Percentiles rank a stretch among this genome's conserved stretches.
Conservation (phyloP, 2,888 invertebrate species). For the Clanis bilineata region DNA sequence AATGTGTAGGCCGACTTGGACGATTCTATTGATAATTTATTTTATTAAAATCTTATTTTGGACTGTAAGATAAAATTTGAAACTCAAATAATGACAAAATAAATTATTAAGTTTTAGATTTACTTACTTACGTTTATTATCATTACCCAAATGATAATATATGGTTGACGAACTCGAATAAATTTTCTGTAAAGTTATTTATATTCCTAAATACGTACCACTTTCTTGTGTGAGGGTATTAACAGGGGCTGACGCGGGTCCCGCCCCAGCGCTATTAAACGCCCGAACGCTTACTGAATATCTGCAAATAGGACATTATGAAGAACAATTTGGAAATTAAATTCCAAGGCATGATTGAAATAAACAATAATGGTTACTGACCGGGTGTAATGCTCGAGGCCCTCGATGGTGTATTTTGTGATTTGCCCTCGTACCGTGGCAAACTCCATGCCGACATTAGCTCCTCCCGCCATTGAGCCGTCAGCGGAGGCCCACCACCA, state of each 20-base stretch:
- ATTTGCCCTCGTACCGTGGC: constrained; percentile 88
- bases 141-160: background rate
- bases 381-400: constrained; percentile 90
- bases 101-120: too few relatives aligned
- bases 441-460: constrained; percentile 76
- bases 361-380: constrained; percentile 30
- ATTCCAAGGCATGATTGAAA: background rate
- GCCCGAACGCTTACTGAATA: constrained; percentile 94
- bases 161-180: background rate
- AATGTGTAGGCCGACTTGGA: too few relatives aligned
- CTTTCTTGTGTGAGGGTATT: constrained; percentile 92
- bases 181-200: background rate
- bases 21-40: too few relatives aligned
- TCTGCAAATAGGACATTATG: constrained; percentile 38
- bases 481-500: constrained; percentile 84
- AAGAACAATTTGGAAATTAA: background rate
- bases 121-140: background rate
- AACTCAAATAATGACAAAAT: too few relatives aligned
- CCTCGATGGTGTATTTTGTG: constrained; percentile 86
- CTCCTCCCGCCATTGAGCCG: constrained; percentile 60
- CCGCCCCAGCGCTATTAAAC: constrained; percentile 92
- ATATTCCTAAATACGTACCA: constrained; percentile 70
- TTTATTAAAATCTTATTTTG: too few relatives aligned
- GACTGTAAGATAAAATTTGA: too few relatives aligned
- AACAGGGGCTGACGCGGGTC: constrained; percentile 89